phyloP scores from a whole-genome alignment of 2,113 vertebrate species.

The Zeus faber region DNA sequence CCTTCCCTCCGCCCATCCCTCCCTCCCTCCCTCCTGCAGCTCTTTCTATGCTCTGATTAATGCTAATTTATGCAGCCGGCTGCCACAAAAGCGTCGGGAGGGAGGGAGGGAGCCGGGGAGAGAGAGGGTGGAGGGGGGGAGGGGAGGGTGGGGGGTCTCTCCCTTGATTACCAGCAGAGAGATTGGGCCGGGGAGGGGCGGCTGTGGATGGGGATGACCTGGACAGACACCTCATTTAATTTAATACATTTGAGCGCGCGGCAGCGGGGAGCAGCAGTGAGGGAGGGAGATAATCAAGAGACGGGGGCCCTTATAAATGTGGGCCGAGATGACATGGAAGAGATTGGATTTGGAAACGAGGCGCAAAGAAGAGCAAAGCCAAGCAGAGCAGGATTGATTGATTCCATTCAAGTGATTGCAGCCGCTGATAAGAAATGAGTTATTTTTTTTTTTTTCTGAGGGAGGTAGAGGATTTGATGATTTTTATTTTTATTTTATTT shows the following conservation, averaged over 20 bases:
- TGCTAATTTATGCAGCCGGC: constrained; percentile 76
- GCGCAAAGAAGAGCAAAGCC: constrained; percentile 82
- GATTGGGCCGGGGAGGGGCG: constrained; percentile 45
- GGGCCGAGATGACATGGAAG: constrained; percentile 86
- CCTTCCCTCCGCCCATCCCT: constrained; percentile 1
- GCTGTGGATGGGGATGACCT: constrained; percentile 80
- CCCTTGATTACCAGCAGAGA: neutral
- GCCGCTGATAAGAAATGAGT: constrained; percentile 75
- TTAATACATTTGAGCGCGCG: constrained; percentile 86
- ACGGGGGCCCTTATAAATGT: constrained; percentile 81
- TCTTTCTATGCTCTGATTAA: constrained; percentile 62
- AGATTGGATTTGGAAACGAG: constrained; percentile 91
- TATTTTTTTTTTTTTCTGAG: constrained; percentile 50
- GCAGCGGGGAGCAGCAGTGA: constrained; percentile 76
- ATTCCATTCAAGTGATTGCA: constrained; percentile 82
- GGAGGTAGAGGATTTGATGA: constrained; percentile 49
- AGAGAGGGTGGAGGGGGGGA: constrained; percentile 2
- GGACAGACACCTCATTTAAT: constrained; percentile 94
- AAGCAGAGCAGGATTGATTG: constrained; percentile 86
- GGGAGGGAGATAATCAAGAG: constrained; percentile 88
- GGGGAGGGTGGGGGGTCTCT: constrained; percentile 52
- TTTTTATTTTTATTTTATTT: constrained; percentile 37
- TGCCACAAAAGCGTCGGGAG: constrained; percentile 65
- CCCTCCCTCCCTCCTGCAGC: constrained; percentile 50
- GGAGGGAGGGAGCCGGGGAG: constrained; percentile 25